A percentile compares a stretch with the other conserved stretches of the same genome.
Evolutionary conservation across 2,797 vertebrate species (phyloP).

Genomic region (Cyprinella venusta): DNA sequence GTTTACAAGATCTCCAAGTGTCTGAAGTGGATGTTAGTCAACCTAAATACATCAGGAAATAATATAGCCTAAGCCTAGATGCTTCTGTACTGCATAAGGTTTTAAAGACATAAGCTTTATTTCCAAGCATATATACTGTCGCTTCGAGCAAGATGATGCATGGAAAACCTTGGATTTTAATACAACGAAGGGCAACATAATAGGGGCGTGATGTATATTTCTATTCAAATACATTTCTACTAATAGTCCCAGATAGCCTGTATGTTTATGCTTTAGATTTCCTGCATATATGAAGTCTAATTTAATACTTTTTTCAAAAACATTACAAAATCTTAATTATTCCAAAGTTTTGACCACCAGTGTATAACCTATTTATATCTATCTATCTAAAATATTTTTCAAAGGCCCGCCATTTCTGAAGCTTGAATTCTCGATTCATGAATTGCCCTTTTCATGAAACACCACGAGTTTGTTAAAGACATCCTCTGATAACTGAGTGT

Average conservation of each 20-base stretch:
- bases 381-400: too few relatives aligned
- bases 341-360: background rate
- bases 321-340: background rate
- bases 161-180: background rate
- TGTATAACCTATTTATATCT: background rate
- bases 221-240: background rate
- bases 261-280: background rate
- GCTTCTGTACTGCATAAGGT: background rate
- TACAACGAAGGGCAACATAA: background rate
- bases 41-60: background rate
- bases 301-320: background rate
- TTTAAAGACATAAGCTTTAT: background rate
- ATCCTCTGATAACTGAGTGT: background rate
- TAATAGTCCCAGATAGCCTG: background rate
- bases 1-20: background rate
- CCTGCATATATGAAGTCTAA: background rate
- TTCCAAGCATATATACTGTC: background rate
- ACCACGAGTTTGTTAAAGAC: background rate
- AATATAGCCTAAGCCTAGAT: background rate
- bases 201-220: background rate
- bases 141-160: background rate
- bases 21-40: background rate
- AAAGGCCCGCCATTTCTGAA: background rate
- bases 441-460: background rate
- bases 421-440: background rate